Conservation (phyloP, 2,888 invertebrate genomes). For the Cepaea hortensis region DNA sequence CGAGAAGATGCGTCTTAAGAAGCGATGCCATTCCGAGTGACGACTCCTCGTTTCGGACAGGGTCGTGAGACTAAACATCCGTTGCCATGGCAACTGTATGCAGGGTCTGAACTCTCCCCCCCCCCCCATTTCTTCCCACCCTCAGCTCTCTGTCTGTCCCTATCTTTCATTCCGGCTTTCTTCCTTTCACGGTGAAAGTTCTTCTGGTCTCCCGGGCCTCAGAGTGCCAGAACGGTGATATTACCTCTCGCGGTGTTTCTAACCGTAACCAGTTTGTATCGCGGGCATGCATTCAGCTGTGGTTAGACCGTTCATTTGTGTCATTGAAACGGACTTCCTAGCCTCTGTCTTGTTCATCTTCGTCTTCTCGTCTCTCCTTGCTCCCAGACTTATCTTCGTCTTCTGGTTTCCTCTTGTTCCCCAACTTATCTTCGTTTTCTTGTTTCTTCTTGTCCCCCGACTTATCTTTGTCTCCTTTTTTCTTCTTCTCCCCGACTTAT, state of each 20-base stretch:
- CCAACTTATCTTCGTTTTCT: too few relatives aligned
- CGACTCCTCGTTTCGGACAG: constrained; percentile 39
- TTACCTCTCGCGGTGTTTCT: background rate
- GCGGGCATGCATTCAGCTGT: too few relatives aligned
- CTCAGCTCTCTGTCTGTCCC: background rate
- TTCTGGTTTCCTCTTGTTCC: too few relatives aligned
- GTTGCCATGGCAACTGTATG: constrained; percentile 43
- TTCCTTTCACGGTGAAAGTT: constrained; percentile 26
- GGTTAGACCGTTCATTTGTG: too few relatives aligned
- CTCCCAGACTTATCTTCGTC: too few relatives aligned
- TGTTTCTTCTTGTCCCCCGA: too few relatives aligned
- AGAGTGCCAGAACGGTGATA: constrained; percentile 15
- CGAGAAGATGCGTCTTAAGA: background rate
- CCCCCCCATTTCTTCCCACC: background rate
- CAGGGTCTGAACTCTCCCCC: constrained; percentile 28
- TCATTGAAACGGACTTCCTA: background rate
- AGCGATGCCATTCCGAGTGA: background rate
- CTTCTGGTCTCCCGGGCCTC: constrained; percentile 16
- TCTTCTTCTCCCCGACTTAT: too few relatives aligned
- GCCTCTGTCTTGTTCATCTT: background rate
- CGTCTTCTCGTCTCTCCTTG: background rate
- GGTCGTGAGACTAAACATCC: constrained; percentile 35
- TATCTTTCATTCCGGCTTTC: background rate
- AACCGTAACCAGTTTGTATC: constrained; percentile 6
- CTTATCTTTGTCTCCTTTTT: too few relatives aligned